Conservation (phyloP, 2,797 vertebrate genomes). For the Chloroceryle amazona region DNA sequence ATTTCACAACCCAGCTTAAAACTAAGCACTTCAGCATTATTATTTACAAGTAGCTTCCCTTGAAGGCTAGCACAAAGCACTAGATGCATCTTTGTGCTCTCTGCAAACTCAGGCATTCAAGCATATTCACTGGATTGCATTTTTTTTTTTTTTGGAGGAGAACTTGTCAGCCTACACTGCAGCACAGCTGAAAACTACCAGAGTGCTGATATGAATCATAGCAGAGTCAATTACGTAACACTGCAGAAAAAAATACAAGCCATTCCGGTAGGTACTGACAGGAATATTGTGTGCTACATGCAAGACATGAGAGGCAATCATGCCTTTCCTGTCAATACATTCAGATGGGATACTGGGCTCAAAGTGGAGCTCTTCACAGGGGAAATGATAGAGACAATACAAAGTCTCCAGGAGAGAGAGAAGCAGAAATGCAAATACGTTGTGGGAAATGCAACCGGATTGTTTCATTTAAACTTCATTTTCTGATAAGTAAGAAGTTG, state of each 20-base stretch:
- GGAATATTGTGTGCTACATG: not conserved
- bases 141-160: not conserved
- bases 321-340: not conserved
- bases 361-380: not conserved
- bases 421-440: not conserved
- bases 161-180: conserved; percentile 15
- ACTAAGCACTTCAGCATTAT: not conserved
- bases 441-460: not conserved
- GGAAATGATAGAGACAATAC: not conserved
- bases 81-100: not conserved
- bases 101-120: not conserved
- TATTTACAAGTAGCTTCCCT: not conserved
- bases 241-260: conserved; percentile 1
- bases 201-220: conserved; percentile 40
- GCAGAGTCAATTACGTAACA: conserved; percentile 27
- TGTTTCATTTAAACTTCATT: not conserved
- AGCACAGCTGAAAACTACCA: conserved; percentile 14
- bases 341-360: not conserved
- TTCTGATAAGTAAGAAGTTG: not conserved
- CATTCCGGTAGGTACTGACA: not conserved
- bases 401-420: not conserved
- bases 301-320: not conserved
- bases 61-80: fast-evolving
- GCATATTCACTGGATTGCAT: not conserved
- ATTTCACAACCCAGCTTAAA: not conserved